A percentile compares a stretch with the other conserved stretches of the same genome.
Conservation (phyloP, 2,888 invertebrate genomes). For the Macroteleia sp. region DNA sequence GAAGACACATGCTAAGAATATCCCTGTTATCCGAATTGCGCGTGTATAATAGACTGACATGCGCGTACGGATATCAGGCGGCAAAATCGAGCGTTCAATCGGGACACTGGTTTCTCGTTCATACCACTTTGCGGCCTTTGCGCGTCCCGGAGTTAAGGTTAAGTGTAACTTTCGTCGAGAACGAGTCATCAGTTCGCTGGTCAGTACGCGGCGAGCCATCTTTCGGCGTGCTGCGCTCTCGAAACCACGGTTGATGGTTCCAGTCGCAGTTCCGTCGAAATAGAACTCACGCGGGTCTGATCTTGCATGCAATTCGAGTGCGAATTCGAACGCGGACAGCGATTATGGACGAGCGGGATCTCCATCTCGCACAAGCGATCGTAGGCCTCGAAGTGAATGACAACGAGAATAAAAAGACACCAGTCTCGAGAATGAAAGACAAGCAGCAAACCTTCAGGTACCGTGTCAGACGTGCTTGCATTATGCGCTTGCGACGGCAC, state of each 20-base stretch:
- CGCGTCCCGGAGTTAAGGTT: slow-evolving; percentile 38
- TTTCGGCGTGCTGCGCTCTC: too few species aligned
- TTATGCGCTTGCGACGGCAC: too few species aligned
- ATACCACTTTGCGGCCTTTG: slow-evolving; percentile 20
- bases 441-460: slow-evolving; percentile 87
- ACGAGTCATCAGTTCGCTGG: slow-evolving; percentile 61
- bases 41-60: slow-evolving; percentile 4
- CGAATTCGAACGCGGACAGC: not conserved
- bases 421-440: slow-evolving; percentile 87
- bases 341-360: slow-evolving; percentile 89
- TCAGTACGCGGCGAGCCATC: slow-evolving; percentile 73
- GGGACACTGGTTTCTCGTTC: not conserved
- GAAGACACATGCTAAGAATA: slow-evolving; percentile 14
- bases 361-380: slow-evolving; percentile 89
- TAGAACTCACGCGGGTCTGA: too few species aligned
- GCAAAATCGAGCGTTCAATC: slow-evolving; percentile 31
- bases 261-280: too few species aligned
- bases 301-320: too few species aligned
- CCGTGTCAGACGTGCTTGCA: not conserved
- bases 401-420: slow-evolving; percentile 85
- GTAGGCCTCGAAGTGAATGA: slow-evolving; percentile 85
- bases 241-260: not conserved
- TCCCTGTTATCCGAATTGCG: slow-evolving; percentile 6
- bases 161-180: slow-evolving; percentile 3
- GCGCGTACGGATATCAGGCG: slow-evolving; percentile 29